Percentiles rank a stretch among this genome's conserved stretches.
phyloP scores from a whole-genome alignment of 2,113 vertebrate genomes.

The Pedetes capensis region DNA sequence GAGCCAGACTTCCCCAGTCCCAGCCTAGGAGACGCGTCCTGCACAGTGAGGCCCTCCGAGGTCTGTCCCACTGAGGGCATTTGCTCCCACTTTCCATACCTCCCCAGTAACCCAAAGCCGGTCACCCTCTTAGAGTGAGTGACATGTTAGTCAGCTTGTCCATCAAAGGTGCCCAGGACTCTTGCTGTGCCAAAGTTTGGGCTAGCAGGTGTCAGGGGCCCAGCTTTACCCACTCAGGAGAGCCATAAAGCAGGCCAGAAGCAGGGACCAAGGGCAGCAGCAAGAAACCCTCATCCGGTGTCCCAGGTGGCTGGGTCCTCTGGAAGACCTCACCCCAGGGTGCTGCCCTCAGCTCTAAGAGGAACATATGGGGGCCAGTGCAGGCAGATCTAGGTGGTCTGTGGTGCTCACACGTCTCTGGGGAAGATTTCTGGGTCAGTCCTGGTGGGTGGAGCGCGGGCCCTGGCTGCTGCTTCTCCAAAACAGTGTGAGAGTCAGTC shows the following conservation, averaged over 20 bases:
- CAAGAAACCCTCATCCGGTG: neutral
- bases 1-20: neutral
- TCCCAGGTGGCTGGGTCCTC: neutral
- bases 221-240: neutral
- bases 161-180: neutral
- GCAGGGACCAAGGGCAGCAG: neutral
- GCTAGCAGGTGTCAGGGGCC: neutral
- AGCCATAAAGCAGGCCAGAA: neutral
- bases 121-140: neutral
- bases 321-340: neutral
- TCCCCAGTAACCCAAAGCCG: neutral
- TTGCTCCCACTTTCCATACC: neutral
- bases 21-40: neutral
- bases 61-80: neutral
- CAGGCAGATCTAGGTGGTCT: fast-evolving
- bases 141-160: neutral
- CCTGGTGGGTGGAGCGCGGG: neutral
- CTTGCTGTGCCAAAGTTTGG: too few relatives aligned
- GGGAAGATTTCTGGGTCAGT: too few relatives aligned
- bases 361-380: too few relatives aligned
- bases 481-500: neutral
- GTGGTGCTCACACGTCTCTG: neutral
- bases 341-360: neutral
- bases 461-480: neutral
- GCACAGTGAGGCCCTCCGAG: neutral